Percentiles rank a stretch among this genome's conserved stretches.
These are phyloP conservation scores for Miltochrista miniata DNA, from an alignment of 2,888 invertebrate species.

Conservation along the genomic window DNA sequence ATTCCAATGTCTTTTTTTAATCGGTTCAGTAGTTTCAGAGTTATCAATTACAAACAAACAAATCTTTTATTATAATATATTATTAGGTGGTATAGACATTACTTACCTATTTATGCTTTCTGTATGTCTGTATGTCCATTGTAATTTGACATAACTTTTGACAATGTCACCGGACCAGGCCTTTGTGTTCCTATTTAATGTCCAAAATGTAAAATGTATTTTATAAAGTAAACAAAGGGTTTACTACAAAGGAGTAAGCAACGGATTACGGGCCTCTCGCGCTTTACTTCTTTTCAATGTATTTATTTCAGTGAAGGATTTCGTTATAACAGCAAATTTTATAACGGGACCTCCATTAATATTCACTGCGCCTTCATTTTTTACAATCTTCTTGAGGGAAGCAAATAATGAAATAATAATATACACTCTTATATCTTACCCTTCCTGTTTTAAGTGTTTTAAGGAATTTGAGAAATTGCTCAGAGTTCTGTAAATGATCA, in stretches of 20 bases:
- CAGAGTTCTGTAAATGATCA: no score
- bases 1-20: no score
- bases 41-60: no score
- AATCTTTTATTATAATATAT: no score
- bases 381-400: not conserved
- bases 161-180: not conserved
- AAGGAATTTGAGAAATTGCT: no score
- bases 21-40: no score
- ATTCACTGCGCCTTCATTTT: not conserved
- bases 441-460: not conserved
- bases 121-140: no score
- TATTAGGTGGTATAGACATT: no score
- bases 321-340: not conserved
- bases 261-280: not conserved
- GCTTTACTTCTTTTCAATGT: not conserved
- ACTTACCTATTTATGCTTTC: no score
- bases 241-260: not conserved
- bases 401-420: not conserved
- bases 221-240: not conserved
- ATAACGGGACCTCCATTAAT: not conserved
- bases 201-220: not conserved
- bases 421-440: not conserved
- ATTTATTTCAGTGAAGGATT: not conserved
- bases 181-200: not conserved
- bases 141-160: no score